A percentile compares a stretch with the other conserved stretches of the same genome.
phyloP scores from a whole-genome alignment of 1,140 invertebrate species.

The Acyrthosiphon pisum region DNA sequence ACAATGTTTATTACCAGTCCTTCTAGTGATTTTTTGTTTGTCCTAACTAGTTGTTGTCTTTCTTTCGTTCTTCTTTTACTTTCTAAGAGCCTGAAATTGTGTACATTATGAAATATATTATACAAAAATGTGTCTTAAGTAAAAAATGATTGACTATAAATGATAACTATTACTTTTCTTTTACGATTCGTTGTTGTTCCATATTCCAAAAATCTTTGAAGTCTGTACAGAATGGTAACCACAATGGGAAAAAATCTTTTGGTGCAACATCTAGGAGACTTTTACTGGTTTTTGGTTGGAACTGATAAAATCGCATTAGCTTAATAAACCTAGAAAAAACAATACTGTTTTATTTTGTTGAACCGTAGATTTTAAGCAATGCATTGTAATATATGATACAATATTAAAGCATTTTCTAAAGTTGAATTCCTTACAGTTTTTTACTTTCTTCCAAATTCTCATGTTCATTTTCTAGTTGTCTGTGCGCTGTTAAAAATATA shows the following conservation, averaged over 20 bases:
- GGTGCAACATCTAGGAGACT: constrained; percentile 76
- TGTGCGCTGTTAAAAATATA: constrained; percentile 61
- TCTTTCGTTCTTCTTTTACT: constrained; percentile 70
- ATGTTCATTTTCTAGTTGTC: constrained; percentile 66
- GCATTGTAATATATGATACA: not conserved
- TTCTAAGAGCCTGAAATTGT: constrained; percentile 69
- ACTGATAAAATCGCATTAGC: constrained; percentile 88
- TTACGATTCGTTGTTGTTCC: constrained; percentile 83
- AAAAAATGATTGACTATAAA: not conserved
- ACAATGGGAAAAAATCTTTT: constrained; percentile 88
- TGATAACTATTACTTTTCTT: constrained; percentile 73
- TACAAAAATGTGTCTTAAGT: constrained; percentile 33
- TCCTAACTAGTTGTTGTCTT: constrained; percentile 66
- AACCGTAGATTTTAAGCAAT: not conserved
- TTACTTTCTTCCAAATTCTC: constrained; percentile 76
- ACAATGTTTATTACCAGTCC: constrained; percentile 60
- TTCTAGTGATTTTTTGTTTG: constrained; percentile 60
- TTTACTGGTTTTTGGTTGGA: constrained; percentile 77
- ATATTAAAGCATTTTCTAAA: not conserved
- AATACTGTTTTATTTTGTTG: not conserved
- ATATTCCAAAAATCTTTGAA: constrained; percentile 97
- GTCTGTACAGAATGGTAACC: constrained; percentile 89
- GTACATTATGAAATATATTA: constrained; percentile 6
- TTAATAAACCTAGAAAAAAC: constrained; percentile 72
- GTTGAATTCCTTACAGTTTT: constrained; percentile 65